Percentiles rank a stretch among this genome's conserved stretches.
These are phyloP conservation scores for Phenganax marumi DNA, from an alignment of 92 coral and sea anemone genomes.

Conservation along the genomic window DNA sequence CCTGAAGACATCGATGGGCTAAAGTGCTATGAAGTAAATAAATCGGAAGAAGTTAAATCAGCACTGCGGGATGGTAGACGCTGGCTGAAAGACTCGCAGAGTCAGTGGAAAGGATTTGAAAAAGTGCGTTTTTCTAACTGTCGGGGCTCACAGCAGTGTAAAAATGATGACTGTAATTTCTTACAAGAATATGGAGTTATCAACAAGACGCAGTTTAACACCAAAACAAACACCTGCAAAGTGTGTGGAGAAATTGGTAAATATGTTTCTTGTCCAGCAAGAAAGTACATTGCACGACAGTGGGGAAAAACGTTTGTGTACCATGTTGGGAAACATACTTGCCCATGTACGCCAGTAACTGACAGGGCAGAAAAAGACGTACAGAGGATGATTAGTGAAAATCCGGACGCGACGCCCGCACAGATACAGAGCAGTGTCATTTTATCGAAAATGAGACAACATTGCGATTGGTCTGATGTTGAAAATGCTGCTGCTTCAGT, in stretches of 20 bases:
- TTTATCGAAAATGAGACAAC: slow-evolving; percentile 32
- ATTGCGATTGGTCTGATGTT: slow-evolving; percentile 42
- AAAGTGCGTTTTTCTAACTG: slow-evolving; percentile 36
- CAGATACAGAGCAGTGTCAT: slow-evolving; percentile 47
- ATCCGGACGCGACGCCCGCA: slow-evolving; percentile 39
- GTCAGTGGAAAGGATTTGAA: slow-evolving; percentile 23
- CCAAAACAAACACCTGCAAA: slow-evolving; percentile 15
- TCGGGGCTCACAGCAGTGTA: slow-evolving; percentile 20
- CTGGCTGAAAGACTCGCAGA: slow-evolving; percentile 32
- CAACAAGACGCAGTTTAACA: slow-evolving; percentile 20
- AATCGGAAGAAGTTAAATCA: neutral
- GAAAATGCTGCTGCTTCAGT: slow-evolving; percentile 45
- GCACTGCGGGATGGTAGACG: slow-evolving; percentile 29
- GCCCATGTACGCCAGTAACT: slow-evolving; percentile 45
- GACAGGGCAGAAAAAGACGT: slow-evolving; percentile 39
- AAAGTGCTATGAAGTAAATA: slow-evolving; percentile 8
- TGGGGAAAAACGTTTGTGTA: neutral
- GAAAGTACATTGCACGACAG: slow-evolving; percentile 16
- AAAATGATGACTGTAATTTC: slow-evolving; percentile 21
- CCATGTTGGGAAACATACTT: slow-evolving; percentile 45
- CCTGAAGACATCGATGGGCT: slow-evolving; percentile 37
- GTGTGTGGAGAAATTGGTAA: slow-evolving; percentile 12
- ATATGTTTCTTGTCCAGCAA: slow-evolving; percentile 9
- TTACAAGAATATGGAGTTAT: slow-evolving; percentile 30
- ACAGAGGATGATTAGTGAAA: slow-evolving; percentile 32